These are phyloP conservation scores for Lomographa bimaculata DNA, from an alignment of 2,888 invertebrate genomes.

Conservation along the genomic window DNA sequence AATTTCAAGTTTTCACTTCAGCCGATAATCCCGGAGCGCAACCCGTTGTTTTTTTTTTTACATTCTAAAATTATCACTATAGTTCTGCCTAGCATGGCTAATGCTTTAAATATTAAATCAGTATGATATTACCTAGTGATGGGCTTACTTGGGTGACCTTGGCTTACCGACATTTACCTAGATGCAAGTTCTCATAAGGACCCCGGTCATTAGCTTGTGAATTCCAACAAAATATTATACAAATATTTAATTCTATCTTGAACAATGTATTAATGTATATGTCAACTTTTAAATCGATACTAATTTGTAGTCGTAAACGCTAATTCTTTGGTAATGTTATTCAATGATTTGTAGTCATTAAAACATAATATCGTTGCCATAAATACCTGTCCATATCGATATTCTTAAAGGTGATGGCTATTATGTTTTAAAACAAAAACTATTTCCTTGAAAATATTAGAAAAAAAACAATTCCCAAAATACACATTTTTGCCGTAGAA, in stretches of 20 bases:
- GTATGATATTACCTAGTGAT: slow-evolving; percentile 14
- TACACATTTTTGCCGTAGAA: too few species aligned
- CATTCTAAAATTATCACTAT: too few species aligned
- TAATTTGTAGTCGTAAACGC: slow-evolving; percentile 12
- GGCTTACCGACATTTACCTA: slow-evolving; percentile 13
- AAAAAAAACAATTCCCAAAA: too few species aligned
- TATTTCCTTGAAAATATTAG: too few species aligned
- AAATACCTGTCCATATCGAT: slow-evolving; percentile 12
- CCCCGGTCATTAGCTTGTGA: not conserved
- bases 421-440: not conserved
- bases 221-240: slow-evolving; percentile 6
- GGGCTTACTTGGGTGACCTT: slow-evolving; percentile 12
- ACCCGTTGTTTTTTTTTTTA: too few species aligned
- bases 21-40: too few species aligned
- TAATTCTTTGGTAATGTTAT: slow-evolving; percentile 14
- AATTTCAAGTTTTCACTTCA: too few species aligned
- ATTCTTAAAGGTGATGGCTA: slow-evolving; percentile 5
- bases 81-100: too few species aligned
- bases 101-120: too few species aligned
- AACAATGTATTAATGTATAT: slow-evolving; percentile 16
- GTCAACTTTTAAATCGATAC: slow-evolving; percentile 15
- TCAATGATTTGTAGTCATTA: slow-evolving; percentile 19
- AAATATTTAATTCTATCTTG: slow-evolving; percentile 4
- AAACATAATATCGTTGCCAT: slow-evolving; percentile 9
- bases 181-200: not conserved